These are phyloP conservation scores for Camponotus floridanus DNA, from an alignment of 1,140 invertebrate species.

Conservation along the genomic window DNA sequence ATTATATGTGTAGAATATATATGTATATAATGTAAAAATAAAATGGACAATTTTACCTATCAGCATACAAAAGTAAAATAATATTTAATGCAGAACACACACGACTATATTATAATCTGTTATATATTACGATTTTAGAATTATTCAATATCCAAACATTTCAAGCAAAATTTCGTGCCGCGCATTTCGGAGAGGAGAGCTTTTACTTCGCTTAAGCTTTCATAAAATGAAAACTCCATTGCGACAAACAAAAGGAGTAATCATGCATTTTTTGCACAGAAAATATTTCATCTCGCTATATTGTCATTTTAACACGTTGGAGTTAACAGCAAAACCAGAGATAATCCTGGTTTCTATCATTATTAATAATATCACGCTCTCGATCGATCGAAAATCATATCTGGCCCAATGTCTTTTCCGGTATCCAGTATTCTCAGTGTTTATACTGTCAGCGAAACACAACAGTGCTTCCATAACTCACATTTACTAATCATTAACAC, in stretches of 20 bases:
- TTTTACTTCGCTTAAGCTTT: conserved; percentile 10
- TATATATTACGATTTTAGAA: not conserved
- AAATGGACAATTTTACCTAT: not conserved
- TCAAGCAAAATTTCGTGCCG: conserved; percentile 25
- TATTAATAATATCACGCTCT: conserved; percentile 30
- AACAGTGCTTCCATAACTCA: conserved; percentile 76
- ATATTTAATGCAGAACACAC: not conserved
- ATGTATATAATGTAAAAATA: not conserved
- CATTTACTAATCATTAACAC: conserved; percentile 74
- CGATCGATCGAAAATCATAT: conserved; percentile 44
- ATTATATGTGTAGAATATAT: not conserved
- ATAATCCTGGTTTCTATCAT: conserved; percentile 47
- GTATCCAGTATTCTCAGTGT: conserved; percentile 82
- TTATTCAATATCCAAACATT: not conserved
- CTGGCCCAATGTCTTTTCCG: conserved; percentile 50
- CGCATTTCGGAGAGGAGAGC: not conserved
- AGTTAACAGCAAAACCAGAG: conserved; percentile 34
- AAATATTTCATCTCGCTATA: conserved; percentile 21
- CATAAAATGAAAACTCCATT: not conserved
- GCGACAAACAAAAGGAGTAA: not conserved
- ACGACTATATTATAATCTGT: too few species aligned
- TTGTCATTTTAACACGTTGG: conserved; percentile 42
- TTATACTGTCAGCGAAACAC: conserved; percentile 70
- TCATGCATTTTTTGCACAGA: conserved; percentile 1
- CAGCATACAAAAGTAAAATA: conserved; percentile 8